Evolutionary conservation across 2,888 invertebrate genomes (phyloP), one percentile per base, ranked within the genome.

Genomic region (Diarsia mendica): DNA sequence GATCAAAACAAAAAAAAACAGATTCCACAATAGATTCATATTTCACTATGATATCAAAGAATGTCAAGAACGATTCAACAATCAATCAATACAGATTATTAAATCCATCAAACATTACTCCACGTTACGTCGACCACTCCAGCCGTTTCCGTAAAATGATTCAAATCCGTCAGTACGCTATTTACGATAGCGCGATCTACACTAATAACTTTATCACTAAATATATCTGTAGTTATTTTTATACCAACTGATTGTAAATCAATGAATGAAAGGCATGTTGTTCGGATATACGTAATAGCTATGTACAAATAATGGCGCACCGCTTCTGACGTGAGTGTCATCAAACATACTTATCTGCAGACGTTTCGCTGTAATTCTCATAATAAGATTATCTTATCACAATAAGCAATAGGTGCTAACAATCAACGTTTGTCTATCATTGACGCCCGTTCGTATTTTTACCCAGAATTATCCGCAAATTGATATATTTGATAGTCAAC

Each of bases 261-360:
- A 77, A 80, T 89, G 83, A 84, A 89, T 87, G 83, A 89, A 87
- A 81, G 84, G 67, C 77, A 72, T 84, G 81, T 85, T 90, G 87
- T 89, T 85, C 72, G 48, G 63, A 71, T 61, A 69, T 51, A 88
- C 90, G 89, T 89, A 87, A 89, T 86, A 85, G 75, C 84, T 83
- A 70, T 79, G 72, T 85, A 82, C 85, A 90, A 90, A 91, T 87
- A 90, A 85, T 89, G 85, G 84, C 82, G 46, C 49, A 74, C 49
- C 61, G 51, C 55, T 65, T 64, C 80, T 90, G 87, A 90, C 89
- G 87, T 75, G 71, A 79, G 79, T 85, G 70, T 83, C 81, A 79
- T 86, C 85, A 88, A 85, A 89, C 82, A 86, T 61, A 80, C 72
- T 83, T 84, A 82, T 87, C 81, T 80, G 13, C 67, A 85, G 84